These are phyloP conservation scores for Dolichopus griseipennis DNA, from an alignment of 2,888 invertebrate genomes.

Conservation along the genomic window DNA sequence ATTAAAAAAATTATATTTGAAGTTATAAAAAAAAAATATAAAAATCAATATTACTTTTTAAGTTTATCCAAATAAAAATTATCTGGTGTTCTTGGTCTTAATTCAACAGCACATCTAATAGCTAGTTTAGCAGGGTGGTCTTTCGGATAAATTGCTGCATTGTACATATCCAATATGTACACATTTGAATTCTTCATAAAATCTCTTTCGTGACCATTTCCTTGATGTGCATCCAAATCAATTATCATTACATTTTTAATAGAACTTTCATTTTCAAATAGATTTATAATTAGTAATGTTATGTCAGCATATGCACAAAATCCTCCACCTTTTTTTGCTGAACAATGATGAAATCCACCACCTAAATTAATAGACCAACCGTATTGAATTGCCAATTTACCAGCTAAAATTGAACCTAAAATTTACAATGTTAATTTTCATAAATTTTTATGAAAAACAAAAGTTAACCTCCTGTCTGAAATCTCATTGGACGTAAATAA, in stretches of 20 bases:
- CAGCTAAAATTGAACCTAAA: constrained; percentile 69
- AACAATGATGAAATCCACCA: constrained; percentile 85
- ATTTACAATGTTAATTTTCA: not conserved
- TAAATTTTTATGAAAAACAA: not conserved
- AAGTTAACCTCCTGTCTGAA: constrained; percentile 55
- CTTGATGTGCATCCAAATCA: constrained; percentile 89
- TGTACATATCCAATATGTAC: constrained; percentile 85
- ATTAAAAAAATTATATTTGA: constrained; percentile 21
- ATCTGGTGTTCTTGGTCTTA: constrained; percentile 55
- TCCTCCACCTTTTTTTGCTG: constrained; percentile 65
- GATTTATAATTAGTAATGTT: constrained; percentile 62
- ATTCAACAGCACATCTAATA: constrained; percentile 61
- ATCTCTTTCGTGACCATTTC: constrained; percentile 80
- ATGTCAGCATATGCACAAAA: constrained; percentile 90
- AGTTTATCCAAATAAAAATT: constrained; percentile 59
- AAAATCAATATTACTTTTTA: constrained; percentile 45
- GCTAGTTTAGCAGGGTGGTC: constrained; percentile 65
- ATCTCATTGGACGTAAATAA: constrained; percentile 69
- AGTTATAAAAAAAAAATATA: not conserved
- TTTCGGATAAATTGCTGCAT: constrained; percentile 68
- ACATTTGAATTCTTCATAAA: constrained; percentile 61
- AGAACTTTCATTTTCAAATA: constrained; percentile 49
- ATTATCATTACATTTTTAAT: constrained; percentile 66
- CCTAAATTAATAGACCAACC: constrained; percentile 89
- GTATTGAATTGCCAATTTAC: constrained; percentile 67